Conservation (phyloP, 92 coral and sea anemone genomes). For the Blastomussa wellsi region DNA sequence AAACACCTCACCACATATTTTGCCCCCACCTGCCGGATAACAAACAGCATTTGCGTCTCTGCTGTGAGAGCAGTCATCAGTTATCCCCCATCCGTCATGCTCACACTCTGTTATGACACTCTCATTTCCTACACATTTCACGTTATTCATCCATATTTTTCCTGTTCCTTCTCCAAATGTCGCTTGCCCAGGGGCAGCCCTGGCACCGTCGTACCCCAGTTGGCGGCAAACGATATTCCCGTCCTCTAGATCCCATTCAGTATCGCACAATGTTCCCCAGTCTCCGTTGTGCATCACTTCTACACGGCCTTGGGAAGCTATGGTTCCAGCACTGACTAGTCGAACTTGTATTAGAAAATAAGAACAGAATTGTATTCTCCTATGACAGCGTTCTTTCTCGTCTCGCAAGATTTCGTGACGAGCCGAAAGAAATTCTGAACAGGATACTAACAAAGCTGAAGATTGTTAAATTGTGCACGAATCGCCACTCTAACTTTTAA, state of each 20-base stretch:
- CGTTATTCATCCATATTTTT: background rate
- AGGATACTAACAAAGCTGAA: no score
- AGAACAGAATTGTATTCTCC: no score
- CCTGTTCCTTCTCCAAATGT: background rate
- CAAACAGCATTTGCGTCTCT: background rate
- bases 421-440: no score
- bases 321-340: no score
- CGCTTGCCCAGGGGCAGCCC: background rate
- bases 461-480: no score
- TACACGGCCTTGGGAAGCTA: background rate
- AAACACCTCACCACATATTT: no score
- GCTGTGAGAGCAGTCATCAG: background rate
- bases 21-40: background rate
- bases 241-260: background rate
- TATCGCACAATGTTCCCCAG: background rate
- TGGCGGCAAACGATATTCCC: background rate
- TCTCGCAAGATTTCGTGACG: no score
- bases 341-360: no score
- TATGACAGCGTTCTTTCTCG: no score
- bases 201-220: constrained; percentile 5
- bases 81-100: background rate
- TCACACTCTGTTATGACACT: background rate
- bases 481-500: no score
- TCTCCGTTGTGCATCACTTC: background rate
- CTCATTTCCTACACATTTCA: background rate